Conservation (phyloP, 2,113 vertebrate genomes). For the Sisor rabdophorus region DNA sequence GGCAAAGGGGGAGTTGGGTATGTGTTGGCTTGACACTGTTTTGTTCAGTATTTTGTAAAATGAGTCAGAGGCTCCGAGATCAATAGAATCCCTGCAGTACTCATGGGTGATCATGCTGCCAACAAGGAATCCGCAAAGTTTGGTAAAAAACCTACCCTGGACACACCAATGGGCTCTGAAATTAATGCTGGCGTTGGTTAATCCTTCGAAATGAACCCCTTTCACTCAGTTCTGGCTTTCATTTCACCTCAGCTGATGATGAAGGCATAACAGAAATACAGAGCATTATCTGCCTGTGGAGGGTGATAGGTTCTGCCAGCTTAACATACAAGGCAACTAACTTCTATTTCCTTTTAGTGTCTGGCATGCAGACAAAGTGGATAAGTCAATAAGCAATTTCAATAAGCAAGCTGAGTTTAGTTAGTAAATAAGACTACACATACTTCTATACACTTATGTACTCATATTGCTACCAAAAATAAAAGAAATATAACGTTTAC, state of each 20-base stretch:
- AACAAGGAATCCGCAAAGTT: constrained; percentile 68
- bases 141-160: constrained; percentile 64
- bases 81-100: constrained; percentile 63
- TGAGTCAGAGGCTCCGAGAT: constrained; percentile 66
- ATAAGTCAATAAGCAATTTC: constrained; percentile 76
- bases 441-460: background rate
- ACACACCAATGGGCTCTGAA: constrained; percentile 80
- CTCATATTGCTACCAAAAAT: background rate
- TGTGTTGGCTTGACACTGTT: constrained; percentile 55
- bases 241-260: constrained; percentile 76
- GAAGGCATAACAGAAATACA: constrained; percentile 75
- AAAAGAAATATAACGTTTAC: constrained; percentile 55
- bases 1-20: background rate
- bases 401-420: constrained; percentile 59
- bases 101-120: constrained; percentile 59
- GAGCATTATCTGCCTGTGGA: constrained; percentile 68
- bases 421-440: constrained; percentile 67
- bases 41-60: constrained; percentile 62
- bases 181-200: constrained; percentile 76
- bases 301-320: constrained; percentile 73
- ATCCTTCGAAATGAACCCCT: constrained; percentile 75
- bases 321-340: constrained; percentile 73
- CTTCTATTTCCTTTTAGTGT: constrained; percentile 63
- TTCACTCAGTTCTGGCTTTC: constrained; percentile 73
- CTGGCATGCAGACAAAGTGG: constrained; percentile 65